These are phyloP conservation scores for Saguinus midas DNA, from an alignment of 2,113 vertebrate genomes.

Conservation along the genomic window DNA sequence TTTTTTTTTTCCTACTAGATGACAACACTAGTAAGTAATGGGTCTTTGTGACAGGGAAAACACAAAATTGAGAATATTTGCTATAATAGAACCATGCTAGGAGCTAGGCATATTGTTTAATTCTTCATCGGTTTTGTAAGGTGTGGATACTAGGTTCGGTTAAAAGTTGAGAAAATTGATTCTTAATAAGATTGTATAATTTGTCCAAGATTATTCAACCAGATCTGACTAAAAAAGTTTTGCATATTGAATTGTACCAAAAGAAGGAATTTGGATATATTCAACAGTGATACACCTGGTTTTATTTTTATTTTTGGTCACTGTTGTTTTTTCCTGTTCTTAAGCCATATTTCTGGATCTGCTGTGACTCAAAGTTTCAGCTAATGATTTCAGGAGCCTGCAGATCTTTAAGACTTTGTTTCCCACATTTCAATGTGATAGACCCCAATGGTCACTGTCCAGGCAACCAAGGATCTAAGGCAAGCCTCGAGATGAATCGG, in stretches of 20 bases:
- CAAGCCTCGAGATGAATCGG: neutral
- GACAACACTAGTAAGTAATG: too few relatives aligned
- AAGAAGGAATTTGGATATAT: neutral
- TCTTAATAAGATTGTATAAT: neutral
- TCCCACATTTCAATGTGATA: neutral
- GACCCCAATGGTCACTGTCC: neutral
- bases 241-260: neutral
- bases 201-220: neutral
- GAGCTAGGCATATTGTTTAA: neutral
- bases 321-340: neutral
- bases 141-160: neutral
- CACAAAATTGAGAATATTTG: neutral
- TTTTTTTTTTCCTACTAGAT: too few relatives aligned
- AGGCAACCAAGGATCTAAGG: neutral
- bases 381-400: neutral
- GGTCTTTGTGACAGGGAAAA: neutral
- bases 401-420: neutral
- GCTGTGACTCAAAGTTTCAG: neutral
- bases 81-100: neutral
- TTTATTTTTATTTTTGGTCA: neutral
- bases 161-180: neutral
- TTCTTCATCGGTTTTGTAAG: neutral
- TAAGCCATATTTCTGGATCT: neutral
- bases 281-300: neutral
- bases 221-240: neutral